Evolutionary conservation across 2,113 vertebrate genomes (phyloP), one percentile per base, ranked within the genome.

Genomic region (Embiotoca jacksoni): DNA sequence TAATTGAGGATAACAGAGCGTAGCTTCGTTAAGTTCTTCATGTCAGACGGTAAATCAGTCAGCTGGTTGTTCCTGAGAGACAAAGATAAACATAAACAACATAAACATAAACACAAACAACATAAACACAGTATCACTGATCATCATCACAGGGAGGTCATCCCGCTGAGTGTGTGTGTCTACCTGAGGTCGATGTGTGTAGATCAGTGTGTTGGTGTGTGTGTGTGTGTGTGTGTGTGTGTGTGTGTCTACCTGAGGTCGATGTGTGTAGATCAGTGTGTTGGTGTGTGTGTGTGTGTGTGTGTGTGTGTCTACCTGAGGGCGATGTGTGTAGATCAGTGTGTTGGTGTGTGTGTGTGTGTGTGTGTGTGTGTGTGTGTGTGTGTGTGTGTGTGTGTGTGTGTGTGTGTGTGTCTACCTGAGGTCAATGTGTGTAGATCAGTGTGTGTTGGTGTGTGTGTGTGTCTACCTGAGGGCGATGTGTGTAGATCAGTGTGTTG

Each of bases 61-160:
- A 99, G 90, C 81, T 94, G 54, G 75, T 99, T 99, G 85, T 99
- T 99, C 76, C 98, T 99, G 91, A 72, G 79, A 85, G 23, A 23
- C 23, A 41, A 86, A 46, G 57, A 33, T 47, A 16, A 39, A 39
- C 36, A 47, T 0, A 15, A 9, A 23, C 23, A 23, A 23, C 23
- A 23, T 23, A 23, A 55, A 13, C 54, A 68, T 16, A 3, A 46
- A 67, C 2, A 56, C 39, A 23, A 23, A 23, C 23, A 55, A 13
- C 54, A 68, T 16, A 3, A 46, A 67, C 2, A 56, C 39, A 23
- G 23, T 23, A 23, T 23, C 23, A 23, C 23, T 23, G 23, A 23
- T 23, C 23, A 23, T 23, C 23, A 23, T 23, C 23, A 23, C 23
- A 23, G 23, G 23, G 23, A 23, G 23, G 23, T 23, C 23, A 23